A percentile compares a stretch with the other conserved stretches of the same genome.
Evolutionary conservation across 2,113 vertebrate genomes (phyloP).

Genomic region (Dipodomys stephensi): DNA sequence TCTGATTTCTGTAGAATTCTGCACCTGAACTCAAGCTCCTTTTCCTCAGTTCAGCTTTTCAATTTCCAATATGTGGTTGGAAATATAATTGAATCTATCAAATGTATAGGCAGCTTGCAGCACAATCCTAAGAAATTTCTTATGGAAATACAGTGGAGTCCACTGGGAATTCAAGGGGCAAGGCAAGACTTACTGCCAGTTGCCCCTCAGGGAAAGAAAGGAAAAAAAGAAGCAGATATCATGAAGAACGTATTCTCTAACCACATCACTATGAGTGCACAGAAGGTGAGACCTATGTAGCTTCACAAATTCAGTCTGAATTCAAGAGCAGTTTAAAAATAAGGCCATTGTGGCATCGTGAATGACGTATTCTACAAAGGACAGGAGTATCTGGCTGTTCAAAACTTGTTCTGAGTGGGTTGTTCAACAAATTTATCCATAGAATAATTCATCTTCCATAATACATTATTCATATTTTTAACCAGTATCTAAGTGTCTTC

Average conservation of each 20-base stretch:
- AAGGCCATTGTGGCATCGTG: neutral
- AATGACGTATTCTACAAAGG: neutral
- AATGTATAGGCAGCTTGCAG: neutral
- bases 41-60: neutral
- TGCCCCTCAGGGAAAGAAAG: neutral
- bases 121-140: neutral
- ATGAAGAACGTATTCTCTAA: neutral
- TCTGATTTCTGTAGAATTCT: constrained; percentile 30
- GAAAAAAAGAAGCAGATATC: neutral
- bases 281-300: neutral
- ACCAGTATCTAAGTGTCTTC: neutral
- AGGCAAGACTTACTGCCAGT: neutral
- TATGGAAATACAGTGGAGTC: neutral
- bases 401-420: neutral
- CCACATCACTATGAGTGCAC: neutral
- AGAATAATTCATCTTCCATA: neutral
- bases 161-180: neutral
- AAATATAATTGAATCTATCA: constrained; percentile 1
- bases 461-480: neutral
- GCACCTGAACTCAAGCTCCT: neutral
- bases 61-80: neutral
- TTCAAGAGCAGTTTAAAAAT: constrained; percentile 42
- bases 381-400: neutral
- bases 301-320: neutral
- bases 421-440: neutral